Conservation (phyloP, 2,888 invertebrate genomes). For the Halictus quadricinctus region DNA sequence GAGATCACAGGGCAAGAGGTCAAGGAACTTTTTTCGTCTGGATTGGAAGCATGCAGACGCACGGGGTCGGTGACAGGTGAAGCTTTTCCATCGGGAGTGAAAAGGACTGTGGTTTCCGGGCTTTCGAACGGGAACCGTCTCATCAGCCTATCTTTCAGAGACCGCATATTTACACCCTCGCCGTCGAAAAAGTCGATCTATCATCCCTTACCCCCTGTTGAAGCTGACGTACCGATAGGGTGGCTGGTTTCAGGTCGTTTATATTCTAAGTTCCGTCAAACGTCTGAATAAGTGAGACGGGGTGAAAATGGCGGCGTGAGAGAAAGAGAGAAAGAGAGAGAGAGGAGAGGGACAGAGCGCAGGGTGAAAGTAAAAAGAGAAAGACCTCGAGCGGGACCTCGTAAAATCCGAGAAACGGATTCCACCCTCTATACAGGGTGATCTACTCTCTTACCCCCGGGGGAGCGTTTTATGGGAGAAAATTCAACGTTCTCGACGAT, state of each 20-base stretch:
- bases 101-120: slow-evolving; percentile 1
- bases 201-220: slow-evolving; percentile 66
- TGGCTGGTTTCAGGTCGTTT: slow-evolving; percentile 67
- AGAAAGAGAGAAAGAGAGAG: neutral
- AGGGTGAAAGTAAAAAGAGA: slow-evolving; percentile 40
- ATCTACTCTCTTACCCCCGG: slow-evolving; percentile 52
- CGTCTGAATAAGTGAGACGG: slow-evolving; percentile 56
- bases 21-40: neutral
- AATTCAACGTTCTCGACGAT: slow-evolving; percentile 66
- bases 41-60: neutral
- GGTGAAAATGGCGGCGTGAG: slow-evolving; percentile 4
- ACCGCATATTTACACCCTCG: slow-evolving; percentile 62
- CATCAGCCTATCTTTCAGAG: slow-evolving; percentile 51
- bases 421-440: slow-evolving; percentile 60
- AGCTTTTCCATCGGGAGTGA: neutral
- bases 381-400: slow-evolving; percentile 60
- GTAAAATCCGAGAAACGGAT: slow-evolving; percentile 73
- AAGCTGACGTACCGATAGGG: slow-evolving; percentile 69
- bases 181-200: slow-evolving; percentile 70
- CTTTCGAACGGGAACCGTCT: slow-evolving; percentile 37
- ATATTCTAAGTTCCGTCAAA: slow-evolving; percentile 70
- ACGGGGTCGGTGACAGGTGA: neutral
- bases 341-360: slow-evolving; percentile 14
- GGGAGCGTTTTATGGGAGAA: slow-evolving; percentile 66
- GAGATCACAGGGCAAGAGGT: neutral